Percentiles rank a stretch among this genome's conserved stretches.
Conservation (phyloP, 2,888 invertebrate genomes). For the Chloromyia formosa region DNA sequence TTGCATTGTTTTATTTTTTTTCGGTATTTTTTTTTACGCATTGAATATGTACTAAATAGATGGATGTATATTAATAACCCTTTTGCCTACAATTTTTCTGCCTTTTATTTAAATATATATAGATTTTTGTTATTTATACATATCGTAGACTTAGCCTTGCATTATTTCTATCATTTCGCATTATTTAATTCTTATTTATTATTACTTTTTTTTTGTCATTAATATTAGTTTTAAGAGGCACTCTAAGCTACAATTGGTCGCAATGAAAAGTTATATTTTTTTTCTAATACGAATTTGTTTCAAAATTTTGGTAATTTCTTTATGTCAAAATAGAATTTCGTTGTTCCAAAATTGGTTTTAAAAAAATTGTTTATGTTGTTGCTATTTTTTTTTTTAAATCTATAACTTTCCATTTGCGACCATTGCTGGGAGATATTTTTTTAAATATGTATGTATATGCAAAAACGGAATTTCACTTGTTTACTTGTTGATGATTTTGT, state of each 20-base stretch:
- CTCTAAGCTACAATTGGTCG: conserved; percentile 57
- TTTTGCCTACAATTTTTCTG: conserved; percentile 31
- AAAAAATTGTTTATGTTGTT: background rate
- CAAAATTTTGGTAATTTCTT: conserved; percentile 44
- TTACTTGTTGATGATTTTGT: conserved; percentile 36
- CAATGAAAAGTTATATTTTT: conserved; percentile 52
- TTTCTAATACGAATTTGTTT: conserved; percentile 23
- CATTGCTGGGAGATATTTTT: conserved; percentile 53
- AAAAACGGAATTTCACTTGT: conserved; percentile 36
- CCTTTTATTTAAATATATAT: conserved; percentile 44
- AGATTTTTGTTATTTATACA: conserved; percentile 45
- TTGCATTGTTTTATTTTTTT: conserved; percentile 24
- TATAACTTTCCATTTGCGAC: conserved; percentile 54
- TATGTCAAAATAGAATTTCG: conserved; percentile 41
- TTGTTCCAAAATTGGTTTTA: conserved; percentile 21
- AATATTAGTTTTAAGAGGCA: conserved; percentile 54
- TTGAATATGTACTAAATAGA: conserved; percentile 42
- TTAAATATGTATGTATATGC: conserved; percentile 42
- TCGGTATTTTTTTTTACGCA: conserved; percentile 36
- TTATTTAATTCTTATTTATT: conserved; percentile 48
- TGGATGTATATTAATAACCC: conserved; percentile 11
- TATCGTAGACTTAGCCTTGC: conserved; percentile 50
- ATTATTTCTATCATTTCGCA: conserved; percentile 50
- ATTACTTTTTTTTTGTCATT: conserved; percentile 49
- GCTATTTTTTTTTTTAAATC: background rate